Conservation (phyloP, 2,888 invertebrate species). For the Spodoptera picta region DNA sequence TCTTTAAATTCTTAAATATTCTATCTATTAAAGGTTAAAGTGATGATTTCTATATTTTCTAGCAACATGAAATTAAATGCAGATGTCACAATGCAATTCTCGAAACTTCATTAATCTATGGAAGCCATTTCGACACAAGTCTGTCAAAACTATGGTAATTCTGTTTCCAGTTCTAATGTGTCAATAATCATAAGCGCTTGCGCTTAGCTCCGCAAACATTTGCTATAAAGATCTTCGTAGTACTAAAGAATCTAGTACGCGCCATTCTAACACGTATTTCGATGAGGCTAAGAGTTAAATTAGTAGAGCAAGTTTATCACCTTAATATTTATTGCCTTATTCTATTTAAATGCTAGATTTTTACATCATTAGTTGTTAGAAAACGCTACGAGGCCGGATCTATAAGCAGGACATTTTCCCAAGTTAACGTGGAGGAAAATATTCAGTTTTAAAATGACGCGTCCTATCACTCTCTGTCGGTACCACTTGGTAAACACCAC, state of each 20-base stretch:
- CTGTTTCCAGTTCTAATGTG: conserved; percentile 23
- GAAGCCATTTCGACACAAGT: conserved; percentile 12
- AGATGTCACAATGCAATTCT: no score
- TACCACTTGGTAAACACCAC: conserved; percentile 42
- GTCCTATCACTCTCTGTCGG: conserved; percentile 11
- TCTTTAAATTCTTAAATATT: conserved; percentile 10
- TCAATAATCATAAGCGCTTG: conserved; percentile 15
- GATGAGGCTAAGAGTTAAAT: conserved; percentile 30
- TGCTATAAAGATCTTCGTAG: conserved; percentile 32
- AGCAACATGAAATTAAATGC: no score
- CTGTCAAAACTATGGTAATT: conserved; percentile 1
- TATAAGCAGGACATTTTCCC: conserved; percentile 17
- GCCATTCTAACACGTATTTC: conserved; percentile 16
- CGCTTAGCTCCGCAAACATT: conserved; percentile 19
- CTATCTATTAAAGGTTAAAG: conserved; percentile 17
- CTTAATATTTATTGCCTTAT: conserved; percentile 33
- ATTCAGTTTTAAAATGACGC: conserved; percentile 14
- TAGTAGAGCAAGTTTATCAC: conserved; percentile 28
- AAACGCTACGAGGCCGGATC: conserved; percentile 30
- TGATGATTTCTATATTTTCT: no score
- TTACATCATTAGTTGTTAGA: conserved; percentile 37
- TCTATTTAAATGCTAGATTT: conserved; percentile 45
- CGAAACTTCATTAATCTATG: conserved; percentile 1
- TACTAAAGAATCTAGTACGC: conserved; percentile 28
- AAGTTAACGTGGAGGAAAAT: background rate